A percentile compares a stretch with the other conserved stretches of the same genome.
phyloP scores from a whole-genome alignment of 2,797 vertebrate genomes.

The Mormyrus hasselquistii region DNA sequence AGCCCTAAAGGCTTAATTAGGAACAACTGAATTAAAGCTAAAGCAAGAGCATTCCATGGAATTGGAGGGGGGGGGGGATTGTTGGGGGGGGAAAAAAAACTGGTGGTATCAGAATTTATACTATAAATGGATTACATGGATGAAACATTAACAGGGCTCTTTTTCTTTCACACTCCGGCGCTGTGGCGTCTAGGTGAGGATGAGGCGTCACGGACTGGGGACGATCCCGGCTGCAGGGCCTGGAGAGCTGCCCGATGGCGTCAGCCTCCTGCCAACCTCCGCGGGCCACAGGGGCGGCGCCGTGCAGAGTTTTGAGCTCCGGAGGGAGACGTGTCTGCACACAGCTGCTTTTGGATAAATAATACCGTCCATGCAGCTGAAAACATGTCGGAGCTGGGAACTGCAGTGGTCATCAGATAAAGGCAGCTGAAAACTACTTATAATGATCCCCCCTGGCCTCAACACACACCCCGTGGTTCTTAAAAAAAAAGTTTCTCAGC shows the following conservation, averaged over 20 bases:
- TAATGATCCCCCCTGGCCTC: constrained; percentile 18
- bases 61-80: not conserved
- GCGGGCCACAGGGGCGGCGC: not conserved
- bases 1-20: not conserved
- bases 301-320: not conserved
- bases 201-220: not conserved
- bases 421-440: not conserved
- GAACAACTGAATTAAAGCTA: constrained; percentile 1
- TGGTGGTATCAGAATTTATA: not conserved
- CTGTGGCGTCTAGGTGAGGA: not conserved
- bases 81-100: no score
- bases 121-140: not conserved
- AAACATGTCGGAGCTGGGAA: not conserved
- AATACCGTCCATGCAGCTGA: not conserved
- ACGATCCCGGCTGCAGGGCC: not conserved
- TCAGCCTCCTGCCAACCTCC: not conserved
- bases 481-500: constrained; percentile 31
- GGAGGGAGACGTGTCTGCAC: not conserved
- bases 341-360: not conserved
- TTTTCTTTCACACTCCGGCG: not conserved
- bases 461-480: constrained; percentile 18
- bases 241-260: not conserved
- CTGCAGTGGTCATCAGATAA: constrained; percentile 16
- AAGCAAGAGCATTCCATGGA: not conserved
- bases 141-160: not conserved